Conservation (phyloP, 2,888 invertebrate genomes). For the Philereme vetulata region DNA sequence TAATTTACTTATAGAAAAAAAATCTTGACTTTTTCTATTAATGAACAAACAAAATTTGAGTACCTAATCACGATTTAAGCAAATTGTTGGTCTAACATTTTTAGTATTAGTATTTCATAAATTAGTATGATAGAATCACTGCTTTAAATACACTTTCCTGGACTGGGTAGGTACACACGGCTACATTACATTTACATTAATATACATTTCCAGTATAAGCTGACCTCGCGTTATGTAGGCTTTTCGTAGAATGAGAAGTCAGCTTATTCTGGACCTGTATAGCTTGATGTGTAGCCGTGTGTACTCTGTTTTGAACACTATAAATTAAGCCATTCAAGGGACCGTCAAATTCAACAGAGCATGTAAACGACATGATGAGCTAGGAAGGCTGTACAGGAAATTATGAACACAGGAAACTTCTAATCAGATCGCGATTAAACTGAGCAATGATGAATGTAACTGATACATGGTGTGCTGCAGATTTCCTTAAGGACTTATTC, state of each 20-base stretch:
- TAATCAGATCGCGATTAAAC: slow-evolving; percentile 29
- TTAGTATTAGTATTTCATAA: neutral
- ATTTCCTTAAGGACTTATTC: no score
- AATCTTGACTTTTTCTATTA: neutral
- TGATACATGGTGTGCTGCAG: neutral
- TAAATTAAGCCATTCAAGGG: neutral
- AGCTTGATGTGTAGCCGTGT: no score
- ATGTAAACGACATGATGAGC: slow-evolving; percentile 55
- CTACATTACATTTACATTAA: no score
- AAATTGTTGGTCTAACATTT: neutral
- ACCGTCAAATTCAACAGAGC: slow-evolving; percentile 49
- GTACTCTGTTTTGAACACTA: neutral
- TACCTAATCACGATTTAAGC: neutral
- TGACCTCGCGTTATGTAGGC: no score
- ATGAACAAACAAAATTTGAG: neutral
- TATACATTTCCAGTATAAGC: no score
- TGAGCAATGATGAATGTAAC: slow-evolving; percentile 18
- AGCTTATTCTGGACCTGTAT: no score
- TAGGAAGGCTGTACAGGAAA: slow-evolving; percentile 61
- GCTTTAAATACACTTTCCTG: neutral
- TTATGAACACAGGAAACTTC: slow-evolving; percentile 33
- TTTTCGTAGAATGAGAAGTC: no score
- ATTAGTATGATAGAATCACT: neutral
- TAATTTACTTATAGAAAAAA: no score
- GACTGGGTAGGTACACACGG: no score